A percentile compares a stretch with the other conserved stretches of the same genome.
These are phyloP conservation scores for Melanotaenia trifasciata DNA, from an alignment of 2,797 vertebrate genomes.

Conservation along the genomic window DNA sequence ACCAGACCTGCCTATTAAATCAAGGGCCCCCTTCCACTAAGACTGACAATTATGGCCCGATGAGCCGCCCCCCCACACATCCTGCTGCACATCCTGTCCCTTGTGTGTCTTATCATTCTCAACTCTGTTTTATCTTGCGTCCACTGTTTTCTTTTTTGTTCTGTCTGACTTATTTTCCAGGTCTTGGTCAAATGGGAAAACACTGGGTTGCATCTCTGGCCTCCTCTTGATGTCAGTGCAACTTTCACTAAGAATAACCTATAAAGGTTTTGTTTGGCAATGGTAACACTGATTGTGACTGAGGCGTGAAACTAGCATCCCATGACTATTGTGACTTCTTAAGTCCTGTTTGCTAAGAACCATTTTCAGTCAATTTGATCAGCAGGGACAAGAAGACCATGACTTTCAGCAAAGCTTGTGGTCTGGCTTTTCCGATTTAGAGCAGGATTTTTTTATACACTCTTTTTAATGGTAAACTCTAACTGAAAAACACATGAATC, in stretches of 20 bases:
- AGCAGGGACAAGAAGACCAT: conserved; percentile 23
- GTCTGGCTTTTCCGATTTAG: background rate
- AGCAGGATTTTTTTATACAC: background rate
- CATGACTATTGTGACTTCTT: conserved; percentile 52
- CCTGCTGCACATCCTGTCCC: conserved; percentile 29
- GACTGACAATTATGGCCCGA: conserved; percentile 81
- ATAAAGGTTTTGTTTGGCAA: conserved; percentile 43
- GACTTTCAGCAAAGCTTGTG: conserved; percentile 5
- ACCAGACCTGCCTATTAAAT: conserved; percentile 83
- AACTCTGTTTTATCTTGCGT: conserved; percentile 51
- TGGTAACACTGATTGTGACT: conserved; percentile 46
- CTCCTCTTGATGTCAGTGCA: conserved; percentile 56
- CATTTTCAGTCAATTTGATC: conserved; percentile 44
- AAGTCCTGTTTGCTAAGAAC: conserved; percentile 43
- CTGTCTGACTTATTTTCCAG: conserved; percentile 62
- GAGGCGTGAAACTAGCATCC: conserved; percentile 58
- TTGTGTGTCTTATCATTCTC: conserved; percentile 52
- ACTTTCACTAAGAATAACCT: conserved; percentile 51
- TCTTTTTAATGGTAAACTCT: background rate
- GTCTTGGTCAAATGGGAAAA: conserved; percentile 76
- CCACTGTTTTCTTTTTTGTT: conserved; percentile 40
- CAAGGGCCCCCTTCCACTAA: conserved; percentile 81
- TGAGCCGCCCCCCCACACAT: conserved; percentile 61
- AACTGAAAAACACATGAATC: background rate
- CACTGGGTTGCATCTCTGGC: conserved; percentile 69